Base-by-base conservation (phyloP, 64 coral and sea anemone genomes). In the Stichodactyla helianthus region DNA sequence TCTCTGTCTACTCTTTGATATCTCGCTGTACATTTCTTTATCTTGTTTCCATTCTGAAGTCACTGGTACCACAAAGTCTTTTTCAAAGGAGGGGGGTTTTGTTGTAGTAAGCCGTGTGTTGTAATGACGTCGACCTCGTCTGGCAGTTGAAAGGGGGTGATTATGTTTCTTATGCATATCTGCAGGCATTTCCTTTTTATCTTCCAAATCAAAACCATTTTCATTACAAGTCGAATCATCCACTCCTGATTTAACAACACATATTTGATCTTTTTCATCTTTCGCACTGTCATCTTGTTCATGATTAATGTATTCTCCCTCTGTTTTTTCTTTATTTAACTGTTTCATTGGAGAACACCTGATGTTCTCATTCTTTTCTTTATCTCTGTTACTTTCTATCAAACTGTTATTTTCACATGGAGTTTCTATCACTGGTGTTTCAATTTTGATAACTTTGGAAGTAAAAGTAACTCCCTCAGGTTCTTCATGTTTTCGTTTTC, bases 1-100 rank as follows among this genome's bases (percentile, higher is more conserved):
- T 53, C 92, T 91, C 58, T 93, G 85, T 17, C 95, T 65, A 86
- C 77, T 74, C 57, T 91, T 86, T 80, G 89, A 63, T 65, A 91
- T 13, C 52, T 82, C 79, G 53, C 79, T 57, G 22, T 57, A 82
- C 27, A 82, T 57, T 53, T 86, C 70, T 52, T 62, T 80, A 62
- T 86, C 89, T 51, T 80, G 53, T 58, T 85, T 86, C 89, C 89
- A 91, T 4, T 79, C 89, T 23, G 78, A 54, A 35, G 83, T 71
- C 6, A 44, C 71, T 44, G 89, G 70, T 20, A 62, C 58, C 16
- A 86, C 71, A 91, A 86, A 91, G 59, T 91, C 90, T 86, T 55
- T 51, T 57, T 54, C 79, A 59, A 35, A 91, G 50, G 84, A n/a
- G 9, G n/a, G n/a, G 15, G 90, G 56, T 79, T 86, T 85, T 64